Conservation (phyloP, 2,797 vertebrate species). For the Tachyglossus aculeatus region DNA sequence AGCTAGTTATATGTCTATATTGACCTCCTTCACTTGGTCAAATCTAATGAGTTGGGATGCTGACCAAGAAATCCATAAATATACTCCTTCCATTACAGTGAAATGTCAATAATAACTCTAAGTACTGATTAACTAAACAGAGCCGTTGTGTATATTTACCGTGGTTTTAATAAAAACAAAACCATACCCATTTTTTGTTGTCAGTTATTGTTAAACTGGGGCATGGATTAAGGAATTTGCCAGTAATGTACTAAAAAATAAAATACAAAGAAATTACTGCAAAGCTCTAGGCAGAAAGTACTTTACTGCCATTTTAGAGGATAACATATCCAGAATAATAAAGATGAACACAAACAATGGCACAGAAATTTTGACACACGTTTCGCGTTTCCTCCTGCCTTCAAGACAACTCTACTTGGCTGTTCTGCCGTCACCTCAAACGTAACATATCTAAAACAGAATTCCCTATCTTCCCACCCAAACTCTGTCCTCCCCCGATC, state of each 20-base stretch:
- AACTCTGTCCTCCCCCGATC: too few species aligned
- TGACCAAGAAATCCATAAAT: not conserved
- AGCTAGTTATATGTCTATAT: not conserved
- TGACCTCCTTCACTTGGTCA: not conserved
- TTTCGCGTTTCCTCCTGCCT: too few species aligned
- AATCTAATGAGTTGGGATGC: not conserved
- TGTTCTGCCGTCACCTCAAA: too few species aligned
- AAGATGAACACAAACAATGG: not conserved
- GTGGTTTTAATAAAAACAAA: slow-evolving; percentile 16
- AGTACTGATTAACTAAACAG: slow-evolving; percentile 14
- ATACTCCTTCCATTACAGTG: not conserved
- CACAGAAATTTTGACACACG: not conserved
- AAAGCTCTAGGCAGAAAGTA: not conserved
- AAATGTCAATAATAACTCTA: not conserved
- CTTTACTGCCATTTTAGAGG: not conserved
- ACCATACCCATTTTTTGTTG: not conserved
- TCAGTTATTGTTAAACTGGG: not conserved
- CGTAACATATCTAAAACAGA: too few species aligned
- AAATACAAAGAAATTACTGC: not conserved
- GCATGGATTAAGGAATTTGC: not conserved
- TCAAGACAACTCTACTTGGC: too few species aligned
- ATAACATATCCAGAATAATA: not conserved
- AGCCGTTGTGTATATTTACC: slow-evolving; percentile 10
- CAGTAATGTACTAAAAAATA: not conserved
- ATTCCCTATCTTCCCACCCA: too few species aligned